Evolutionary conservation across 2,797 vertebrate genomes (phyloP).

Genomic region (Gymnothorax reevesii): DNA sequence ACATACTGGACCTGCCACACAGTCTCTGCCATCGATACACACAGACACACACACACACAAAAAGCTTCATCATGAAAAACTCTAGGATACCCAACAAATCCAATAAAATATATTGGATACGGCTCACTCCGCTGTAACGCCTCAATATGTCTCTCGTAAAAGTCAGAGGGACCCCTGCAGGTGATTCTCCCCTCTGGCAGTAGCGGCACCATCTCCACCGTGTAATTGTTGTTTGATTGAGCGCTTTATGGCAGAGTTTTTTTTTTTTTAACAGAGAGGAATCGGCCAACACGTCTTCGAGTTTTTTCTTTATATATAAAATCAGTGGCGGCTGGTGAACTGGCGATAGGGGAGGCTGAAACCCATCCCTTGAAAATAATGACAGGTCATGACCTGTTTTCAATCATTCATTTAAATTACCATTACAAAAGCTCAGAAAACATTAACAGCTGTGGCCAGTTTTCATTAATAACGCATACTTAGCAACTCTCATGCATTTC

Average conservation of each 20-base stretch:
- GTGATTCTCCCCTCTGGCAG: conserved; percentile 41
- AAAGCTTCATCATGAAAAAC: background rate
- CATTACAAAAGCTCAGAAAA: too few species aligned
- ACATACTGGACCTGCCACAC: background rate
- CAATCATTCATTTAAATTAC: too few species aligned
- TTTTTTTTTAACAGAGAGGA: background rate
- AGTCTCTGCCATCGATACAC: too few species aligned
- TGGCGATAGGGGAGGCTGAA: too few species aligned
- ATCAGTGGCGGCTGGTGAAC: too few species aligned
- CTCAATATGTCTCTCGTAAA: background rate
- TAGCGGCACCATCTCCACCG: conserved; percentile 29
- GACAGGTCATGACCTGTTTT: too few species aligned
- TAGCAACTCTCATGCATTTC: too few species aligned
- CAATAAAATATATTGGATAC: background rate
- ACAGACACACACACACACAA: background rate
- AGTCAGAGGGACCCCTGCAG: conserved; percentile 73
- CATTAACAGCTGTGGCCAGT: too few species aligned
- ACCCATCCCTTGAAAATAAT: too few species aligned
- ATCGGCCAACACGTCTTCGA: background rate
- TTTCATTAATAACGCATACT: too few species aligned
- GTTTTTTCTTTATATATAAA: too few species aligned
- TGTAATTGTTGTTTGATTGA: conserved; percentile 5
- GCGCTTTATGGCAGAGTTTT: background rate
- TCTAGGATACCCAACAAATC: background rate
- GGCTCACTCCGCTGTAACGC: background rate